Base-by-base conservation (phyloP, 2,797 vertebrate genomes). In the Propithecus deckenii region DNA sequence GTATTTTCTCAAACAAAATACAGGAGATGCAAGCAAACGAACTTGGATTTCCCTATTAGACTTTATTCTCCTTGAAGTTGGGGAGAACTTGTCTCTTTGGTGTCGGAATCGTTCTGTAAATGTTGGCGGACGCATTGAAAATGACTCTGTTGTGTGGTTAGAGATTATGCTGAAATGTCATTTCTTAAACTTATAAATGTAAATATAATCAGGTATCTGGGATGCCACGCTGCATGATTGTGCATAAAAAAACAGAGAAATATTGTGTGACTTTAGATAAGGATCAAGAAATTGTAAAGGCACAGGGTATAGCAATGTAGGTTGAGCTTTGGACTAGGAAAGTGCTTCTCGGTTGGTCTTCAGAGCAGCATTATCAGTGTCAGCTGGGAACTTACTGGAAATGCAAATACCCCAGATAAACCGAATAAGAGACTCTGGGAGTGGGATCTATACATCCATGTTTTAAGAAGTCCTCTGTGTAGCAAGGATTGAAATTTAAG, bases 1-100 rank as follows among this genome's bases (percentile, higher is more conserved):
- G 15, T 72, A 32, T 83, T 93, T 93, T 86, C 74, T 93, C 50
- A 59, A 46, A 88, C 30, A 85, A 91, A 97, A 84, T 23, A n/a
- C 32, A 92, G 88, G 38, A 43, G 84, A 90, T 65, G 72, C 11
- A 93, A 95, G 55, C 55, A 8, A 48, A 86, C 4, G 55, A 87
- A 52, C 7, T 75, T 5, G 0, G 20, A 46, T 92, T 59, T 94
- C 2, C 18, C 59, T 52, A 12, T 7, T 22, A 89, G 38, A 69
- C n/a, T 65, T 89, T 38, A 92, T 84, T 81, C n/a, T 81, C 61
- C 46, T 55, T 72, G 22, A 81, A 91, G 13, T 52, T 7, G 50
- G 86, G 57, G 89, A 81, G 61, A 76, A 46, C 76, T 88, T 50
- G 20, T 71, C 48, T 81, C n/a, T 28, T 59, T 50, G 46, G 48